These are phyloP conservation scores for Tinea pellionella DNA, from an alignment of 2,888 invertebrate species.

Conservation along the genomic window DNA sequence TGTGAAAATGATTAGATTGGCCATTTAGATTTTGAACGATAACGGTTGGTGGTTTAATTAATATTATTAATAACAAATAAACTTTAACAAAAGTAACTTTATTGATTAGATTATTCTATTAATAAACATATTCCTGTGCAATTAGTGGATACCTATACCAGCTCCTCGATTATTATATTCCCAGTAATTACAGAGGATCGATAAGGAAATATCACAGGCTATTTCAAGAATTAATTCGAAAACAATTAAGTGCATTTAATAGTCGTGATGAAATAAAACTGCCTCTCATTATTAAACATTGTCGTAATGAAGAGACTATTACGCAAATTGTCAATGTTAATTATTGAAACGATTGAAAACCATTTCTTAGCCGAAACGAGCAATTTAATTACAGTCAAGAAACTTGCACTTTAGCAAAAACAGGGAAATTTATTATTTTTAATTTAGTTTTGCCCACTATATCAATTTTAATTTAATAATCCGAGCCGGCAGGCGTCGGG, in stretches of 20 bases:
- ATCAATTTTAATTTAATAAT: constrained; percentile 5
- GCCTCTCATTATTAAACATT: neutral
- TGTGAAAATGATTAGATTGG: neutral
- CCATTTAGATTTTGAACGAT: neutral
- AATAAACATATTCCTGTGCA: neutral
- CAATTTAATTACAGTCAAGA: neutral
- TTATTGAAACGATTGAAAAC: neutral
- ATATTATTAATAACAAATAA: too few relatives aligned
- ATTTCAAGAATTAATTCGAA: neutral
- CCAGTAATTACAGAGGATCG: neutral
- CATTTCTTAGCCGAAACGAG: neutral
- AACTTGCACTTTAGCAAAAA: neutral
- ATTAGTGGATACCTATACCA: neutral
- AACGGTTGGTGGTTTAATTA: too few relatives aligned
- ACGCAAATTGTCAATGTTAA: neutral
- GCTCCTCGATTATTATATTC: neutral
- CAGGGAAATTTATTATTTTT: neutral
- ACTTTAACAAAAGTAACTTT: neutral
- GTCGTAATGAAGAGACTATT: neutral
- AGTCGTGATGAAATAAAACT: neutral
- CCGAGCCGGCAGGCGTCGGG: constrained; percentile 2
- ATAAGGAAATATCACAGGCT: neutral
- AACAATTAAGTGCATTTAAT: constrained; percentile 6
- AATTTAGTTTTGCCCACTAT: constrained; percentile 5
- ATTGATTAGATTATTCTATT: neutral